Percentiles rank a stretch among this genome's conserved stretches.
Evolutionary conservation across 2,113 vertebrate species (phyloP).

Genomic region (Chlorocebus sabaeus): DNA sequence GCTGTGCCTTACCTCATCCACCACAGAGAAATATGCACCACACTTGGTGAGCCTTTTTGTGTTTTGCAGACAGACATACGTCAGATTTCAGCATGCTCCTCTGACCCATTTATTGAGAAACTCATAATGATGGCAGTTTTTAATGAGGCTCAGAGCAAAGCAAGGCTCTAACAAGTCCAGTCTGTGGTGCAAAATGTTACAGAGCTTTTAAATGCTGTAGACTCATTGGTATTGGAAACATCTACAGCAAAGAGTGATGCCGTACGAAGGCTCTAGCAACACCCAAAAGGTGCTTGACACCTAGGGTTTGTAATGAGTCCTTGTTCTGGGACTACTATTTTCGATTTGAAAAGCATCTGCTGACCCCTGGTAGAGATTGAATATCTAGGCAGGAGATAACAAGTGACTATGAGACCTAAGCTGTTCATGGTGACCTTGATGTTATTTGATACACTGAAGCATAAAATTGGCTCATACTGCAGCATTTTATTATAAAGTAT

Average conservation of each 20-base stretch:
- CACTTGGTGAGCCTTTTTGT: not conserved
- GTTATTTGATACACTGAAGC: not conserved
- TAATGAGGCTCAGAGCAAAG: not conserved
- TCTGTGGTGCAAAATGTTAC: not conserved
- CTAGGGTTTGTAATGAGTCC: not conserved
- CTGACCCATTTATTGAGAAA: conserved; percentile 14
- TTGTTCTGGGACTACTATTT: not conserved
- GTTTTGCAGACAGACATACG: not conserved
- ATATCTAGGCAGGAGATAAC: not conserved
- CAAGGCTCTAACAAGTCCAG: not conserved
- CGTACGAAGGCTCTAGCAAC: not conserved
- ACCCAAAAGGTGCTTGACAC: not conserved
- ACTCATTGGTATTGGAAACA: not conserved
- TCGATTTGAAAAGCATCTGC: conserved; percentile 9
- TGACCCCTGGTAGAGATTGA: not conserved
- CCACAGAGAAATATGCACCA: not conserved
- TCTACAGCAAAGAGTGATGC: not conserved
- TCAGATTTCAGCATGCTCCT: not conserved
- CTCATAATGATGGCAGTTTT: not conserved
- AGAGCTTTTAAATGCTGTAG: not conserved
- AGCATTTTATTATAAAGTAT: not conserved
- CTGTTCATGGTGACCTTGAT: not conserved
- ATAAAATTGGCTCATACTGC: not conserved
- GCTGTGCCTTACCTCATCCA: not conserved
- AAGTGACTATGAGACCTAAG: not conserved